Conservation (phyloP, 2,888 invertebrate species). For the Meliscaeva auricollis region DNA sequence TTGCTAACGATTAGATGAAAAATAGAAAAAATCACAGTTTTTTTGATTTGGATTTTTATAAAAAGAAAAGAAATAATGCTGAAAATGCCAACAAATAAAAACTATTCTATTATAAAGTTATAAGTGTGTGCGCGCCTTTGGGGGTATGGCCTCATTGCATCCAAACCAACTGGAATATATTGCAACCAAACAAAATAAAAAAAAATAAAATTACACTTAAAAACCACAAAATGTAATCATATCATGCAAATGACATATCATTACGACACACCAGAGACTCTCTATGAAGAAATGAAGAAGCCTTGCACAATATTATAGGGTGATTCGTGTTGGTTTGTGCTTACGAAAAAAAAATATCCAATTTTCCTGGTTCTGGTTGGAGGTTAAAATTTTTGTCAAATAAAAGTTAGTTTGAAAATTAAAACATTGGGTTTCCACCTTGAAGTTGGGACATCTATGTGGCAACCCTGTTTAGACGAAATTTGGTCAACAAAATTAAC, state of each 20-base stretch:
- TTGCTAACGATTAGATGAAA: slow-evolving; percentile 37
- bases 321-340: background rate
- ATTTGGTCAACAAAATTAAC: too few species aligned
- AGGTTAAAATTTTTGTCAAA: too few species aligned
- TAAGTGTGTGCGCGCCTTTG: slow-evolving; percentile 2
- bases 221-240: slow-evolving; percentile 69
- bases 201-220: background rate
- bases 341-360: too few species aligned
- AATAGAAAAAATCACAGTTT: slow-evolving; percentile 8
- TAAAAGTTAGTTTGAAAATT: too few species aligned
- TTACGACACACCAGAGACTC: slow-evolving; percentile 44
- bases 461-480: too few species aligned
- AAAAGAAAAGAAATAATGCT: background rate
- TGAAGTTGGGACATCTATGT: too few species aligned
- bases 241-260: slow-evolving; percentile 68
- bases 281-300: slow-evolving; percentile 16
- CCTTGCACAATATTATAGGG: slow-evolving; percentile 50
- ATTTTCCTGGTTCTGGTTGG: too few species aligned
- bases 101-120: background rate
- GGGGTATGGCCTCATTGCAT: slow-evolving; percentile 55
- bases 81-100: slow-evolving; percentile 23
- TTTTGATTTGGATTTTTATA: slow-evolving; percentile 1
- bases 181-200: slow-evolving; percentile 8
- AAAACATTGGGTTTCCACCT: too few species aligned
- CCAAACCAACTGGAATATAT: background rate